phyloP scores from a whole-genome alignment of 2,113 vertebrate genomes.

The Semnopithecus entellus region DNA sequence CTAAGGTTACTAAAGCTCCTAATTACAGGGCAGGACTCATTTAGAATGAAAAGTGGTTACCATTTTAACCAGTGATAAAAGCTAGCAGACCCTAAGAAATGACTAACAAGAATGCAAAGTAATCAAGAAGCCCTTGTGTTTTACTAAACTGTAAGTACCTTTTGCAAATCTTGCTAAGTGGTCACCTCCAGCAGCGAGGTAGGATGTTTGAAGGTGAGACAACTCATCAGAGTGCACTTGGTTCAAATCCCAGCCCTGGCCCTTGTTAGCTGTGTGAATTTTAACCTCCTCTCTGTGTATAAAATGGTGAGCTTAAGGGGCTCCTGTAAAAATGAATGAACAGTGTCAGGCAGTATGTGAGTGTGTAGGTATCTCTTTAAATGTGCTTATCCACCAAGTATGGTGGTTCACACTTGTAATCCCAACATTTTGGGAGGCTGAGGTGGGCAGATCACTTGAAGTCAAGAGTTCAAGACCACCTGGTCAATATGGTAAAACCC shows the following conservation, averaged over 20 bases:
- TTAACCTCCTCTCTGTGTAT: not conserved
- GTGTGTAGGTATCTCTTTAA: not conserved
- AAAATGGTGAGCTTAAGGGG: too few relatives aligned
- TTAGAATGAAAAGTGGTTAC: not conserved
- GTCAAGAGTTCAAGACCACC: too few relatives aligned
- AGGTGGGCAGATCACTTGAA: too few relatives aligned
- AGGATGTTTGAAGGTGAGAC: too few relatives aligned
- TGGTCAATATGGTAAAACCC: too few relatives aligned
- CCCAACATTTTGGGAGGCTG: too few relatives aligned
- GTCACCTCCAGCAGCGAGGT: not conserved
- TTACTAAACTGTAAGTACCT: not conserved
- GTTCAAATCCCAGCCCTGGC: not conserved
- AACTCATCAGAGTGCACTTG: rapidly evolving
- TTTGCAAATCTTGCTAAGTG: not conserved
- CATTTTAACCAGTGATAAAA: not conserved
- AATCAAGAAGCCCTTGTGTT: not conserved
- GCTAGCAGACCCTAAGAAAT: not conserved
- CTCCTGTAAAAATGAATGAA: not conserved
- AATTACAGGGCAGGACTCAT: not conserved
- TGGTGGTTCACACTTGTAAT: too few relatives aligned
- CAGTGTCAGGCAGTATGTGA: not conserved
- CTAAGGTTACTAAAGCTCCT: not conserved
- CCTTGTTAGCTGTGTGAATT: not conserved
- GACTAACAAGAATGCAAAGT: not conserved
- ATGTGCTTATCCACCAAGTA: too few relatives aligned